Base-by-base conservation (phyloP, 2,888 invertebrate genomes). In the Petrolisthes cinctipes region DNA sequence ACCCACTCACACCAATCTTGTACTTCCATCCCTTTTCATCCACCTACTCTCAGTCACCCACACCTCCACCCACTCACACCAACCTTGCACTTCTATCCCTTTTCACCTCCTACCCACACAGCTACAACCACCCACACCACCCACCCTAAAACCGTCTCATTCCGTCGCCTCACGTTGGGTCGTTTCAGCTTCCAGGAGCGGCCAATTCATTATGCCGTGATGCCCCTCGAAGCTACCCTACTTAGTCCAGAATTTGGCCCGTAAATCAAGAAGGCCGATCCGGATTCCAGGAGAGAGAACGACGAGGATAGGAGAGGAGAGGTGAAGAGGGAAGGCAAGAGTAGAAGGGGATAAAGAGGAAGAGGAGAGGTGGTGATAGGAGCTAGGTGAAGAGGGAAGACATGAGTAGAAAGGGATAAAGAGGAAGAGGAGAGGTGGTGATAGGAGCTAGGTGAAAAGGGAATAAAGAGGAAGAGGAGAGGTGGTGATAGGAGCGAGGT, bases 181-280 rank as follows among this genome's bases (percentile, higher is more conserved):
- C 80, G 20, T 80, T 57, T 56, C n/a, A 20, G 54, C 80, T 20
- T 20, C 80, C 57, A 54, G 54, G 56, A 80, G 5, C 80, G 80
- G n/a, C 57, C 80, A 80, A 80, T 80, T 80, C 80, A 80, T 80
- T 80, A 80, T 57, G 56, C 80, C 80, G 71, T 71, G 17, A 9
- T 11, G 61, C 82, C 51, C n/a, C 82, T 37, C 82, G 5, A 61
- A 17, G 82, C 68, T 82, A 82, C 23, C 82, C 66, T 20, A 54
- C 82, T 66, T 82, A 82, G 71, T 82, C 68, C 82, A 54, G 71
- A 82, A 82, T 82, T 82, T 82, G 71, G 82, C 82, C 82, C 71
- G 71, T 82, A 82, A 82, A 82, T 82, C 82, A 82, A 53, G 53
- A 53, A 20, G 20, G 53, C 82, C 71, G 71, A 82, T 82, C 82